These are phyloP conservation scores for Fukomys damarensis DNA, from an alignment of 2,113 vertebrate genomes.

Conservation along the genomic window DNA sequence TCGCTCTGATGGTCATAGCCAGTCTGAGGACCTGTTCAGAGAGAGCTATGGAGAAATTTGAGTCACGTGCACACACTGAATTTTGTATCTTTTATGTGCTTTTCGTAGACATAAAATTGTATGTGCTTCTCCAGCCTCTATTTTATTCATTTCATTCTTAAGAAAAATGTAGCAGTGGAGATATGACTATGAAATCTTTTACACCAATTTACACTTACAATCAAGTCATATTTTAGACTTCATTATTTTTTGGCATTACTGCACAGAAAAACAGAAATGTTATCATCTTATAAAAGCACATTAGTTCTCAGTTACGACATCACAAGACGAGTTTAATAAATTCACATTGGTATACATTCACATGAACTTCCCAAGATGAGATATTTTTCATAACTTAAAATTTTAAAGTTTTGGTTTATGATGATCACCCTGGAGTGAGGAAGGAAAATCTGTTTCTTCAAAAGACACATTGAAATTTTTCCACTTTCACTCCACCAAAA, in stretches of 20 bases:
- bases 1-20: background rate
- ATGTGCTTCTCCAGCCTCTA: background rate
- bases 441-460: conserved; percentile 78
- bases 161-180: conserved; percentile 35
- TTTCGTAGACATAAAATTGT: conserved; percentile 10
- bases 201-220: conserved; percentile 56
- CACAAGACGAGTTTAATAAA: conserved; percentile 46
- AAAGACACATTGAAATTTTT: conserved; percentile 72
- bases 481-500: conserved; percentile 71
- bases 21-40: background rate
- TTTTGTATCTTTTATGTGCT: conserved; percentile 62
- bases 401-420: conserved; percentile 73
- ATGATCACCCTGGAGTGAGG: conserved; percentile 64
- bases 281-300: conserved; percentile 77
- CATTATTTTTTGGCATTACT: conserved; percentile 71
- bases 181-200: conserved; percentile 65
- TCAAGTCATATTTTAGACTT: conserved; percentile 72
- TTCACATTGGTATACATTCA: conserved; percentile 68
- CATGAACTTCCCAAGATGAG: conserved; percentile 65
- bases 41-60: conserved; percentile 42
- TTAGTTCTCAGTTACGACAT: conserved; percentile 74
- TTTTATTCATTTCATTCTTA: conserved; percentile 52
- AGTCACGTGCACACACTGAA: background rate
- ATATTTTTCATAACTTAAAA: conserved; percentile 80
- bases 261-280: conserved; percentile 62